These are phyloP conservation scores for Scophthalmus maximus DNA, from an alignment of 2,113 vertebrate species.

Conservation along the genomic window DNA sequence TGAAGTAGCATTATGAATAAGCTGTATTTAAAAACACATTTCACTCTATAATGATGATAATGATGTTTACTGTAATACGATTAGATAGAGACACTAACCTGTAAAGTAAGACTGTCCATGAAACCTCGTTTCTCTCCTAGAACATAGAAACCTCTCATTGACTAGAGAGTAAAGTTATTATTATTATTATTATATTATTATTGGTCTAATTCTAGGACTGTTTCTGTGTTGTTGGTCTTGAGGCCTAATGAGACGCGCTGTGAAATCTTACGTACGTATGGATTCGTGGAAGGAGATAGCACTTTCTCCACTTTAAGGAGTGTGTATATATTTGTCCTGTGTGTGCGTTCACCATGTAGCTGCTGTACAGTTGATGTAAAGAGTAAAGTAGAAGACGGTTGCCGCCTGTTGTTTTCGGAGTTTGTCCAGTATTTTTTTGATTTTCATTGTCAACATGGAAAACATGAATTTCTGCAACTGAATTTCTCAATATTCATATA, in stretches of 20 bases:
- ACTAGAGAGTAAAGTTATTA: not conserved
- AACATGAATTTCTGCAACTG: too few species aligned
- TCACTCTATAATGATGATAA: too few species aligned
- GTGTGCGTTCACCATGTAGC: slow-evolving; percentile 50
- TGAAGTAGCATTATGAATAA: slow-evolving; percentile 83
- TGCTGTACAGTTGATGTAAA: slow-evolving; percentile 64
- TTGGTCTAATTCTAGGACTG: slow-evolving; percentile 36
- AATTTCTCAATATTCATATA: too few species aligned
- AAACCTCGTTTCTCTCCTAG: slow-evolving; percentile 36
- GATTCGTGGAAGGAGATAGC: slow-evolving; percentile 78
- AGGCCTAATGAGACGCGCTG: slow-evolving; percentile 35
- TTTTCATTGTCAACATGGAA: too few species aligned
- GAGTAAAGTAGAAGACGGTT: slow-evolving; percentile 60
- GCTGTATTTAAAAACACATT: slow-evolving; percentile 80
- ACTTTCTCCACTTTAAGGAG: slow-evolving; percentile 77
- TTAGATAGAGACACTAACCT: slow-evolving; percentile 64
- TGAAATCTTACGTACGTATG: slow-evolving; percentile 63
- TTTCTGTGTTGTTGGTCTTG: slow-evolving; percentile 2
- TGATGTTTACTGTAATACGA: slow-evolving; percentile 44
- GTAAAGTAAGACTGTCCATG: not conserved
- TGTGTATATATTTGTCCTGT: slow-evolving; percentile 63
- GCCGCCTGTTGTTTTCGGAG: too few species aligned
- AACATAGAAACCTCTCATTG: too few species aligned
- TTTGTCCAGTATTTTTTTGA: too few species aligned
- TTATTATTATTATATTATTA: slow-evolving; percentile 12